Evolutionary conservation across 1,140 invertebrate species (phyloP).

Genomic region (Vanessa atalanta): DNA sequence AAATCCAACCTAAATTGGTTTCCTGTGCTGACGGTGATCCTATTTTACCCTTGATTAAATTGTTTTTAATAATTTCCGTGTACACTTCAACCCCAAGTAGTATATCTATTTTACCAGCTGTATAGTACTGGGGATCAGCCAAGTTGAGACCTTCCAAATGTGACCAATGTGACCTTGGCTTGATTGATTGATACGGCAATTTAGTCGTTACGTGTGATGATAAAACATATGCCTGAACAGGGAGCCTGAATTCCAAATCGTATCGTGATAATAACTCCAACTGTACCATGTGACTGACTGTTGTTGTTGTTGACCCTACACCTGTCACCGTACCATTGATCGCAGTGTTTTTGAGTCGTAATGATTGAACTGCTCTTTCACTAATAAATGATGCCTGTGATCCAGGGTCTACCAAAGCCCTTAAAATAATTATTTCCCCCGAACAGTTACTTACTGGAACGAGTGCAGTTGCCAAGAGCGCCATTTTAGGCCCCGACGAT

Average conservation of each 20-base stretch:
- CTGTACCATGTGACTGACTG: background rate
- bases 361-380: conserved; percentile 2
- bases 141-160: background rate
- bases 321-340: background rate
- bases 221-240: too few species aligned
- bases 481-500: background rate
- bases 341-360: background rate
- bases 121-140: background rate
- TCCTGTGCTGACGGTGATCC: background rate
- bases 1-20: background rate
- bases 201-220: too few species aligned
- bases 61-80: background rate
- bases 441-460: background rate
- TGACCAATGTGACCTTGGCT: too few species aligned
- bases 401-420: background rate
- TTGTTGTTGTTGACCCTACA: background rate
- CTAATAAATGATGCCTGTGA: background rate
- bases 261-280: background rate
- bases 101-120: background rate
- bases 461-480: background rate
- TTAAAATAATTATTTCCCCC: background rate
- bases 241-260: background rate
- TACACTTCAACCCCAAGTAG: background rate
- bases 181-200: too few species aligned
- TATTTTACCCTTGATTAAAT: conserved; percentile 1